Evolutionary conservation across 2,888 invertebrate species (phyloP), one percentile per base, ranked within the genome.

Genomic region (Ophion costatus): DNA sequence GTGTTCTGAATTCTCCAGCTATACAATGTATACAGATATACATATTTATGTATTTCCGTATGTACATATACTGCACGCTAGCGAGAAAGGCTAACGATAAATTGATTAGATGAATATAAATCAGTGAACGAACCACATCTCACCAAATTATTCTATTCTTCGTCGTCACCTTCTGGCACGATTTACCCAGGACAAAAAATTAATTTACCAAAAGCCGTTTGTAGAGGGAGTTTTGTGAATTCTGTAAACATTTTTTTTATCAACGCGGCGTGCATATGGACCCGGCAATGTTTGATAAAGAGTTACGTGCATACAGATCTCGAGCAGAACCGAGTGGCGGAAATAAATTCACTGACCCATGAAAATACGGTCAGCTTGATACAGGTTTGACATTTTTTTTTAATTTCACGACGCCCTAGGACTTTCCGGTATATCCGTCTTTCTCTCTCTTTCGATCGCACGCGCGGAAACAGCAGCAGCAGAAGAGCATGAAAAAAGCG

Each of bases 361-460:
- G 63, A 81, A 74, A 84, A 78, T 79, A 74, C 57, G 77, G 63
- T 81, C 74, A 64, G n/a, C 80, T 71, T 14, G 57, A 38, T 33
- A 71, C 71, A 45, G 56, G 67, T 59, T 69, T 61, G 14, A 11
- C 38, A 29, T 66, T 57, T 56, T 56, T 67, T 29, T 56, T 71
- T 38, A 51, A 51, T 67, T 66, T 69, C 14, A 5, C 22, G 56
- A 33, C 61, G 33, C 22, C 57, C 57, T 63, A 69, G 57, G 4
- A 77, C 76, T 81, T 81, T 81, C 69, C 84, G 57, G 66, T 24
- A 64, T 77, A 61, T 74, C 11, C n/a, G 22, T 77, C 56, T 71
- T 69, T 20, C n/a, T 77, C 71, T 61, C 38, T 59, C 61, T 9
- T 51, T 59, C 22, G 61, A n/a, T 11, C 59, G 59, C 11, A 45